phyloP scores from a whole-genome alignment of 2,888 invertebrate genomes.

The Mesorhabditis spiculigera region DNA sequence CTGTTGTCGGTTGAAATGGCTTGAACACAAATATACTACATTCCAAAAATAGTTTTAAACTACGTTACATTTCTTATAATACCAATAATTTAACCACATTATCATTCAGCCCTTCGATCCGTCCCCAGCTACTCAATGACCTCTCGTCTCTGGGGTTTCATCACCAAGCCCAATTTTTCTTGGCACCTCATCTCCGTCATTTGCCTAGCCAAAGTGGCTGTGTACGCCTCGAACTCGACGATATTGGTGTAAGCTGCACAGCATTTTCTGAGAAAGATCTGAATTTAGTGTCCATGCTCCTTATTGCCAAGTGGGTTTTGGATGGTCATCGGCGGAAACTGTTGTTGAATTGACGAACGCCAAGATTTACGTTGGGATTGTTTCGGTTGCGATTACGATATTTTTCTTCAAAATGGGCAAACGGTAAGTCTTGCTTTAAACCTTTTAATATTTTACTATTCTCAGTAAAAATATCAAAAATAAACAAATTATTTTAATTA shows the following conservation, averaged over 20 bases:
- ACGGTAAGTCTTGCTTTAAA: neutral
- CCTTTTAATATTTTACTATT: neutral
- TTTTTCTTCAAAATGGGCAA: slow-evolving; percentile 1
- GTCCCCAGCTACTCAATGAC: too few species aligned
- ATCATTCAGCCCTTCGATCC: too few species aligned
- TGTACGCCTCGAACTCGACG: neutral
- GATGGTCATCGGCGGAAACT: neutral
- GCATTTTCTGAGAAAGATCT: neutral
- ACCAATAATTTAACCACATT: too few species aligned
- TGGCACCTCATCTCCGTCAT: slow-evolving; percentile 4
- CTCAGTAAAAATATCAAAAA: too few species aligned
- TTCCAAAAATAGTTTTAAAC: too few species aligned
- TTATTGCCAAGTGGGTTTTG: neutral
- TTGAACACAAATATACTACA: too few species aligned
- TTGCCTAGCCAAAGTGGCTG: neutral
- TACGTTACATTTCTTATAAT: too few species aligned
- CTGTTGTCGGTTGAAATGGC: too few species aligned
- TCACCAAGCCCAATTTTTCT: neutral
- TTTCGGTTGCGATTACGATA: neutral
- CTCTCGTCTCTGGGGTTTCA: neutral
- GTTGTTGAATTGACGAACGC: neutral
- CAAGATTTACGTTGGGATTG: neutral
- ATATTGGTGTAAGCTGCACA: neutral
- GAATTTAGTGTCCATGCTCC: neutral
- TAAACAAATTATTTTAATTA: too few species aligned